A percentile compares a stretch with the other conserved stretches of the same genome.
These are phyloP conservation scores for Hirudinaria manillensis DNA, from an alignment of 2,888 invertebrate species.

Conservation along the genomic window DNA sequence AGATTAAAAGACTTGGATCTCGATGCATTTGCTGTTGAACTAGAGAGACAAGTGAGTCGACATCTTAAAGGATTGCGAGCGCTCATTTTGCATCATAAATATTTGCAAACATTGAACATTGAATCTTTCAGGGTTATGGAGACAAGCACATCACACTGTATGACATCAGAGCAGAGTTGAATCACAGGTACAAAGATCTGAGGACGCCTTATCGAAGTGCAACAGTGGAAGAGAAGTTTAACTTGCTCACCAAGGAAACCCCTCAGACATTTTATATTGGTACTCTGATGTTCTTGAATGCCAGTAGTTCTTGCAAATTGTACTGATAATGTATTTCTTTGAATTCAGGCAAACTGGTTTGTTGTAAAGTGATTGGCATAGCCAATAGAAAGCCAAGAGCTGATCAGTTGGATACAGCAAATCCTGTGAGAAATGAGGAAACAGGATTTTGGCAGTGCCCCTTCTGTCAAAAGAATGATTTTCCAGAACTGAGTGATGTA, in stretches of 20 bases:
- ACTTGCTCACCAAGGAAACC: slow-evolving; percentile 89
- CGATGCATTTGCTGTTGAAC: slow-evolving; percentile 94
- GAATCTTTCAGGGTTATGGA: slow-evolving; percentile 61
- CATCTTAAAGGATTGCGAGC: neutral
- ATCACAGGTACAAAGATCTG: slow-evolving; percentile 84
- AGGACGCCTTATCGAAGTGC: slow-evolving; percentile 72
- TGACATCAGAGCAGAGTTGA: slow-evolving; percentile 91
- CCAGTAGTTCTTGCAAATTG: neutral
- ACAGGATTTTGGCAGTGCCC: slow-evolving; percentile 95
- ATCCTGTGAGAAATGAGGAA: slow-evolving; percentile 87
- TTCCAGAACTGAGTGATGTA: slow-evolving; percentile 83
- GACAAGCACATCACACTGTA: slow-evolving; percentile 77
- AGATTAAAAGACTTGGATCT: slow-evolving; percentile 88
- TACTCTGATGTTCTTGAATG: slow-evolving; percentile 43
- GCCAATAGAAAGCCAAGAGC: slow-evolving; percentile 80
- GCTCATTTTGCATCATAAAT: neutral
- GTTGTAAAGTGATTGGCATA: slow-evolving; percentile 62
- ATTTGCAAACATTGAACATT: neutral
- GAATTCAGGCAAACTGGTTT: slow-evolving; percentile 62
- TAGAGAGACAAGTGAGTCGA: slow-evolving; percentile 71
- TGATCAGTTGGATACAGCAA: slow-evolving; percentile 88
- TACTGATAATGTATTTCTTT: neutral
- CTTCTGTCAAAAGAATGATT: slow-evolving; percentile 89
- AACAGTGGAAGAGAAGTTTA: slow-evolving; percentile 80
- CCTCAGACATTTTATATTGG: slow-evolving; percentile 85